A percentile compares a stretch with the other conserved stretches of the same genome.
Conservation (phyloP, 2,113 vertebrate genomes). For the Sylvia atricapilla region DNA sequence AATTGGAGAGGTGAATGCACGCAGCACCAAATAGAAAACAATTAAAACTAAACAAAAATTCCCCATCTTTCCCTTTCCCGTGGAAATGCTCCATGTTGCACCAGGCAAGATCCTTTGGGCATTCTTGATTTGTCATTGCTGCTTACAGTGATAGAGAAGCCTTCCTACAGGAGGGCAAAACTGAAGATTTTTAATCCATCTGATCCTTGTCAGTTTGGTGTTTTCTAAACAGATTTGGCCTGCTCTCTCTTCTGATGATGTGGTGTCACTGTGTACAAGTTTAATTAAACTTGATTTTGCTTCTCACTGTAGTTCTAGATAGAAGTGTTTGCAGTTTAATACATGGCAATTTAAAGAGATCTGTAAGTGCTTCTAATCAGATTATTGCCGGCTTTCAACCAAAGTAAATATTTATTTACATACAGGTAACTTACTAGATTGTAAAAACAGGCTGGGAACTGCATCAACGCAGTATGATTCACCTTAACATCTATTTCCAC, state of each 20-base stretch:
- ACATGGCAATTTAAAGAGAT: background rate
- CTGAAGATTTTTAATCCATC: background rate
- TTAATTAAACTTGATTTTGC: background rate
- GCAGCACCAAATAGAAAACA: background rate
- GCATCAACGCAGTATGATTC: background rate
- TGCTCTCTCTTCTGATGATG: background rate
- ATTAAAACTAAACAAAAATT: background rate
- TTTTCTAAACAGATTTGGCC: background rate
- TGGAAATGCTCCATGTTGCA: background rate
- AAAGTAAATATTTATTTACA: background rate
- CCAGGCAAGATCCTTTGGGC: background rate
- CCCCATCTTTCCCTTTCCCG: background rate
- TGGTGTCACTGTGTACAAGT: background rate
- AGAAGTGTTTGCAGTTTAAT: background rate
- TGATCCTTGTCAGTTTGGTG: background rate
- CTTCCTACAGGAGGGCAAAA: background rate
- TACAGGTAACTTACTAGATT: background rate
- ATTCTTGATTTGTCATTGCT: background rate
- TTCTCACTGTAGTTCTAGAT: background rate
- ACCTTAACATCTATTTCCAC: background rate
- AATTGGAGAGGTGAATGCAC: background rate
- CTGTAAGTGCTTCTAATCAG: background rate
- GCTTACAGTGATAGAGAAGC: background rate
- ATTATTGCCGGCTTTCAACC: background rate
- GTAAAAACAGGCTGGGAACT: background rate